A percentile compares a stretch with the other conserved stretches of the same genome.
Conservation (phyloP, 1,140 invertebrate species). For the Pseudomyrmex flavicornis region DNA sequence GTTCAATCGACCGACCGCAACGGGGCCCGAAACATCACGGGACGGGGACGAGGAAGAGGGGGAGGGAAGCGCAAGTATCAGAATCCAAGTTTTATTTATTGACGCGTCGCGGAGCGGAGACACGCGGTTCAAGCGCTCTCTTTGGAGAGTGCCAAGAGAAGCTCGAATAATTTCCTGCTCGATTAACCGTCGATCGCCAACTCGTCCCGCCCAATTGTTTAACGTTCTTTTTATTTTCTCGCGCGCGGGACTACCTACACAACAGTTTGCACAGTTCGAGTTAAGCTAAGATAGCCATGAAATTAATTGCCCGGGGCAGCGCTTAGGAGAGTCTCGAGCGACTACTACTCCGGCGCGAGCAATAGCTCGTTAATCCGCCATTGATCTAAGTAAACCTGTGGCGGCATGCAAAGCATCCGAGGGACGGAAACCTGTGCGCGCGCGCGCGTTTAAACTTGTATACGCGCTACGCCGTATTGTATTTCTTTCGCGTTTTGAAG, state of each 20-base stretch:
- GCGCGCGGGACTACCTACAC: background rate
- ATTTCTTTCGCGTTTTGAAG: background rate
- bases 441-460: background rate
- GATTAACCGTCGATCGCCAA: constrained; percentile 31
- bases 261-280: constrained; percentile 54
- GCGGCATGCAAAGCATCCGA: background rate
- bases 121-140: background rate
- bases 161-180: background rate
- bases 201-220: background rate
- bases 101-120: background rate
- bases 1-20: background rate
- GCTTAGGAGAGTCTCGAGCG: constrained; percentile 29
- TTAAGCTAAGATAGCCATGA: constrained; percentile 48
- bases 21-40: constrained; percentile 12
- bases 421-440: background rate
- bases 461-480: background rate
- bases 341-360: constrained; percentile 1
- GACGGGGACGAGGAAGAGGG: too few species aligned
- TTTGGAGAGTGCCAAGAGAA: too few species aligned
- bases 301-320: constrained; percentile 43
- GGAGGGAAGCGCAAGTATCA: too few species aligned
- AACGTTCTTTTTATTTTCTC: background rate
- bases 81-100: constrained; percentile 14
- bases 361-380: constrained; percentile 53
- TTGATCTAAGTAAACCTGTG: constrained; percentile 44